Percentiles rank a stretch among this genome's conserved stretches.
Conservation (phyloP, 2,888 invertebrate species). For the Gandaritis pyraliata region DNA sequence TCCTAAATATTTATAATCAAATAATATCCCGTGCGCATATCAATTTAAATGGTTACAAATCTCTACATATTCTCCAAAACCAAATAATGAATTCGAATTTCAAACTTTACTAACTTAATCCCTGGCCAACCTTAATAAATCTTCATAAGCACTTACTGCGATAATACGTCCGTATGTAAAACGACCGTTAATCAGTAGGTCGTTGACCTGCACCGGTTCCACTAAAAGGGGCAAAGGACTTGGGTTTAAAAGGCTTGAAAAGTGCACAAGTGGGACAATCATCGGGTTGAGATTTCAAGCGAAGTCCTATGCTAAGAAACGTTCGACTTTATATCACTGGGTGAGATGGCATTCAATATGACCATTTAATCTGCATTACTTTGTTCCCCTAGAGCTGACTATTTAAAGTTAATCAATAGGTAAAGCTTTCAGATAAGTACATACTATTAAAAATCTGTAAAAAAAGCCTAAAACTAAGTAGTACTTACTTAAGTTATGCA, state of each 20-base stretch:
- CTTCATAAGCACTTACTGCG: constrained; percentile 24
- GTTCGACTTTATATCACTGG: no score
- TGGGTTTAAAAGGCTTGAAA: constrained; percentile 8
- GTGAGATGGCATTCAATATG: no score
- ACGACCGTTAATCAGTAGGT: constrained; percentile 31
- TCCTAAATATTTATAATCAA: no score
- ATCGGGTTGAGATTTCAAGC: neutral
- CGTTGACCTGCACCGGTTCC: constrained; percentile 28
- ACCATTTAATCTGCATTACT: no score
- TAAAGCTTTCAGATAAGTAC: no score
- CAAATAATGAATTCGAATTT: constrained; percentile 11
- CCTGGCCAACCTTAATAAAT: constrained; percentile 20
- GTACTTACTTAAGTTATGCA: no score
- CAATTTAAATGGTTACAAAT: neutral
- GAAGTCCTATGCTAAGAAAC: no score
- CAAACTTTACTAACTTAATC: constrained; percentile 21
- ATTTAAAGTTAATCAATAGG: no score
- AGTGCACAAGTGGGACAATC: constrained; percentile 12
- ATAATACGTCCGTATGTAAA: constrained; percentile 27
- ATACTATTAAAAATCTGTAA: no score
- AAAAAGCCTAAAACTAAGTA: no score
- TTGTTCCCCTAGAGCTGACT: no score
- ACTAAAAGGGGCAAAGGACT: constrained; percentile 18
- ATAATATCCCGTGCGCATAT: no score
- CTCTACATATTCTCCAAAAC: constrained; percentile 5